These are phyloP conservation scores for Medauroidea extradentata DNA, from an alignment of 1,140 invertebrate genomes.

Conservation along the genomic window DNA sequence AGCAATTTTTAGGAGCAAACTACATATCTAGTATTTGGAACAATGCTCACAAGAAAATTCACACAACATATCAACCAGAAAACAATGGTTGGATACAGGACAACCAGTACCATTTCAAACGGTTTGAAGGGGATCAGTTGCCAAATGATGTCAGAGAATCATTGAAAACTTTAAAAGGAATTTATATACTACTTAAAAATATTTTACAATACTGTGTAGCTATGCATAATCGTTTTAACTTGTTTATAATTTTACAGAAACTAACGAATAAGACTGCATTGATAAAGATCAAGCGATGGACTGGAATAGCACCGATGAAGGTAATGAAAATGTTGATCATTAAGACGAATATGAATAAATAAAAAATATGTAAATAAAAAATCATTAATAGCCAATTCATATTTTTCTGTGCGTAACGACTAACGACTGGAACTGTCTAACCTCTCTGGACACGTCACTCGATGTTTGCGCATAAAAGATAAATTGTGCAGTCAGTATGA, in stretches of 20 bases:
- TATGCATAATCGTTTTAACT: conserved; percentile 12
- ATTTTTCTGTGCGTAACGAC: too few species aligned
- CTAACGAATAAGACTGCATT: conserved; percentile 1
- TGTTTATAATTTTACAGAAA: conserved; percentile 10
- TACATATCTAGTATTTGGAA: conserved; percentile 18
- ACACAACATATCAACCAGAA: conserved; percentile 6
- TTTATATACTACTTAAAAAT: conserved; percentile 6
- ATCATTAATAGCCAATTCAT: too few species aligned
- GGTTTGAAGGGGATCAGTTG: conserved; percentile 28
- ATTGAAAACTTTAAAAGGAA: conserved; percentile 13
- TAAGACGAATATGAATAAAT: conserved; percentile 9
- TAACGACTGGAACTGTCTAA: too few species aligned
- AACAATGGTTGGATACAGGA: conserved; percentile 24
- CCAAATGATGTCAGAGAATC: conserved; percentile 23
- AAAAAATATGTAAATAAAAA: too few species aligned
- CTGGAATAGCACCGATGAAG: conserved; percentile 9
- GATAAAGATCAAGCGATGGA: conserved; percentile 1
- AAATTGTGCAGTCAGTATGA: too few species aligned
- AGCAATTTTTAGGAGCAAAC: conserved; percentile 17
- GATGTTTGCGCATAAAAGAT: too few species aligned
- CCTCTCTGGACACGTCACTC: too few species aligned
- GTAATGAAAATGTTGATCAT: not conserved
- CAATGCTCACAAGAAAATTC: conserved; percentile 12
- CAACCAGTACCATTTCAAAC: conserved; percentile 22
- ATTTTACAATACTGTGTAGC: conserved; percentile 3